Percentiles rank a stretch among this genome's conserved stretches.
Evolutionary conservation across 2,888 invertebrate species (phyloP).

Genomic region (Acanthosepion pharaonis): DNA sequence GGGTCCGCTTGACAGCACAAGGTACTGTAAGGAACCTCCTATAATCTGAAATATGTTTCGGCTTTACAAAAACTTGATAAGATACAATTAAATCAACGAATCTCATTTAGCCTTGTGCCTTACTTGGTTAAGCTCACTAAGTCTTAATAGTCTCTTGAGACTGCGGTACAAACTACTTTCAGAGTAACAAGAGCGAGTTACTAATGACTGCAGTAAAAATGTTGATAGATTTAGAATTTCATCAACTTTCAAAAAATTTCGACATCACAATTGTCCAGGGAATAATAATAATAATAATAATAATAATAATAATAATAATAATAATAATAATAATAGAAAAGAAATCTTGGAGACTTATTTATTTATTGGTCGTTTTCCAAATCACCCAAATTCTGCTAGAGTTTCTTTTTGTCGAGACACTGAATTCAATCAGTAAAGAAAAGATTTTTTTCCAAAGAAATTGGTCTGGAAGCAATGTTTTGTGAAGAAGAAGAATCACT

Average conservation of each 20-base stretch:
- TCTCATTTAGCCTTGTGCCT: too few species aligned
- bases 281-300: background rate
- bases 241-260: background rate
- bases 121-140: background rate
- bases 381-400: background rate
- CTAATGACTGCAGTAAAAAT: background rate
- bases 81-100: too few species aligned
- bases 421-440: background rate
- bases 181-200: background rate
- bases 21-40: too few species aligned
- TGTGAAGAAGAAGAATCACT: background rate
- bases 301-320: background rate
- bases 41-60: too few species aligned
- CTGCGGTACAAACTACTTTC: background rate
- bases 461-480: background rate
- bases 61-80: too few species aligned
- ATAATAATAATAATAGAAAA: background rate
- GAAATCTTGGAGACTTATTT: background rate
- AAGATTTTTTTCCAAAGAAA: background rate
- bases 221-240: background rate
- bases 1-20: too few species aligned
- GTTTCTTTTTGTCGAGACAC: background rate
- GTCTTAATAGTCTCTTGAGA: background rate
- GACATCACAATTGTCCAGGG: background rate
- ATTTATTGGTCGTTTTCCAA: background rate